phyloP scores from a whole-genome alignment of 2,888 invertebrate genomes.

The Andrena chrysosceles region DNA sequence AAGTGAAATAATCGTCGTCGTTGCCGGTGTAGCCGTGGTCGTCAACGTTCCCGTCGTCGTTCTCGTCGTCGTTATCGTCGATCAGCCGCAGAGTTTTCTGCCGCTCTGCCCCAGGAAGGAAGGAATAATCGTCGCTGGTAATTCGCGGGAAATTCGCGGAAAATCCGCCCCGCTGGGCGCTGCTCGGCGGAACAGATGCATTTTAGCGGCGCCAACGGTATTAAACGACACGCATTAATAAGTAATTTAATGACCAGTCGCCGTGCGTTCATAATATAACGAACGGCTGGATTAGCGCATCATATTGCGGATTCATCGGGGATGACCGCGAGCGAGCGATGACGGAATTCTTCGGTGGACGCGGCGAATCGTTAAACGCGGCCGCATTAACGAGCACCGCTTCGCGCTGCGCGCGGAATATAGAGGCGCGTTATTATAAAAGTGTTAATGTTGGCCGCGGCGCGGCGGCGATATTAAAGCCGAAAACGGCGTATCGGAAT shows the following conservation, averaged over 20 bases:
- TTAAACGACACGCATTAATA: conserved; percentile 40
- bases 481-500: conserved; percentile 65
- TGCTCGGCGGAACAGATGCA: neutral
- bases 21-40: conserved; percentile 50
- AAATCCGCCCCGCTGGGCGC: no score
- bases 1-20: conserved; percentile 74
- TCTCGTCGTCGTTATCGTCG: conserved; percentile 52
- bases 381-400: conserved; percentile 46
- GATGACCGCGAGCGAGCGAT: conserved; percentile 4
- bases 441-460: conserved; percentile 58
- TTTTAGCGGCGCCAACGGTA: neutral
- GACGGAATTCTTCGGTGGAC: conserved; percentile 46
- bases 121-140: conserved; percentile 14
- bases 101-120: neutral
- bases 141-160: conserved; percentile 42
- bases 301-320: conserved; percentile 25
- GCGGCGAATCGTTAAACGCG: conserved; percentile 41
- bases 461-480: conserved; percentile 64
- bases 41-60: conserved; percentile 45
- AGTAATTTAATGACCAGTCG: conserved; percentile 50
- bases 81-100: conserved; percentile 33
- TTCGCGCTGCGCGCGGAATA: conserved; percentile 27
- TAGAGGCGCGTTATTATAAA: conserved; percentile 58
- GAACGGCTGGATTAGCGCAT: conserved; percentile 30
- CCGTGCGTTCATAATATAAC: conserved; percentile 27